Evolutionary conservation across 1,140 invertebrate genomes (phyloP), one percentile per base, ranked within the genome.

Genomic region (Saccostrea glomerata): DNA sequence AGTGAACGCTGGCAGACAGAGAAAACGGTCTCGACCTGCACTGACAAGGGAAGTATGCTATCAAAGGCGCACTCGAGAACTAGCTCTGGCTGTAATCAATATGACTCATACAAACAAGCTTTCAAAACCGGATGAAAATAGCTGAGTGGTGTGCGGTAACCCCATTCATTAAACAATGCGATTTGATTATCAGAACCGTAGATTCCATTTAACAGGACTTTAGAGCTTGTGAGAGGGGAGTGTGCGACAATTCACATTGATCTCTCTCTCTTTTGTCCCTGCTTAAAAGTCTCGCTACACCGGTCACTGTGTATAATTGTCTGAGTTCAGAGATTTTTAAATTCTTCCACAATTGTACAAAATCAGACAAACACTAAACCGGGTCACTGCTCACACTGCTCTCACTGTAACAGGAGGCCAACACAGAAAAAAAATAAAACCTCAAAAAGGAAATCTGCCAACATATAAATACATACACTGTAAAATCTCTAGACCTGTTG

Each of bases 91-190:
- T 77, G 70, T 77, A 77, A 77, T 77, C 70, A 77, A 77, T 77
- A 77, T 77, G 70, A 77, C 25, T 77, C 70, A 77, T 77, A 25
- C 70, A 77, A 77, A 77, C 70, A 77, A 77, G 70, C 70, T 77
- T 77, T 77, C 70, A 77, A 77, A 77, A 77, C 70, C 70, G 70
- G 70, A 77, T 77, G 70, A 77, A 77, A 77, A 77, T 77, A 77
- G 70, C 70, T 30, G 70, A 77, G 70, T 77, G 70, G 70, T 77
- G 70, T 77, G 70, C 70, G 70, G 70, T 77, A 77, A 77, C 70
- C 70, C 30, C 70, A 77, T 77, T 77, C 70, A 77, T 77, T 77
- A 77, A 77, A 77, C 70, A 77, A 77, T 77, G 70, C 70, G 15
- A 77, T 25, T 77, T 77, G 70, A 77, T 77, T 30, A 77, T 66